Percentiles rank a stretch among this genome's conserved stretches.
Evolutionary conservation across 2,797 vertebrate genomes (phyloP).

Genomic region (Apogon hyalosoma): DNA sequence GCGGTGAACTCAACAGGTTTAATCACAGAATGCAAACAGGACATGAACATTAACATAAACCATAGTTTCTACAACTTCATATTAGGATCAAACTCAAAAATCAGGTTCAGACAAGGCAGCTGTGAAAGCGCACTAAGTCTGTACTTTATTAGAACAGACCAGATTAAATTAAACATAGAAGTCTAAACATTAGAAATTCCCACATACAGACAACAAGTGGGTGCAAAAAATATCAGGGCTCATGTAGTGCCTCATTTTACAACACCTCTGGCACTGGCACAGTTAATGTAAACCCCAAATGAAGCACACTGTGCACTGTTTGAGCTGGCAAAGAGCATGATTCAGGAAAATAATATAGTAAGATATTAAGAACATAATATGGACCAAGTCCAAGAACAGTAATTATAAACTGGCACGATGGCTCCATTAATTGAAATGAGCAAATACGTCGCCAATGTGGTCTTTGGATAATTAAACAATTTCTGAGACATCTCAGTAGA

Average conservation of each 20-base stretch:
- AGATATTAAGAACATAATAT: conserved; percentile 55
- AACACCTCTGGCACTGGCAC: conserved; percentile 25
- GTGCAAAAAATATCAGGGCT: conserved; percentile 4
- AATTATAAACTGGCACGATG: conserved; percentile 65
- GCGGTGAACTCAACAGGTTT: too few species aligned
- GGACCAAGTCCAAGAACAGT: conserved; percentile 66
- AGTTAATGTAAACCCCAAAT: conserved; percentile 13
- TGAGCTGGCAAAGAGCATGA: conserved; percentile 44
- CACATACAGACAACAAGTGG: not conserved
- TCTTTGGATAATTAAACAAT: conserved; percentile 55
- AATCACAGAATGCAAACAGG: too few species aligned
- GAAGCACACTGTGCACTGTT: conserved; percentile 31
- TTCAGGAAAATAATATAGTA: conserved; percentile 66
- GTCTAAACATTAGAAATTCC: not conserved
- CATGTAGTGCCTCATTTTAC: conserved; percentile 34
- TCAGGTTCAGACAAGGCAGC: too few species aligned
- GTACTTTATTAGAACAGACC: too few species aligned
- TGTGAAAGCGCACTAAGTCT: too few species aligned
- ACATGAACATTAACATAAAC: too few species aligned
- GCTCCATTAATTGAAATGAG: conserved; percentile 59
- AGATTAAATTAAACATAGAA: too few species aligned
- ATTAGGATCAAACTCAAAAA: too few species aligned
- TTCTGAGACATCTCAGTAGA: conserved; percentile 41
- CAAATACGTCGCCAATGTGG: conserved; percentile 57
- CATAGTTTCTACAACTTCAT: too few species aligned